phyloP scores from a whole-genome alignment of 1,140 invertebrate species.

The Lysiphlebus fabarum region DNA sequence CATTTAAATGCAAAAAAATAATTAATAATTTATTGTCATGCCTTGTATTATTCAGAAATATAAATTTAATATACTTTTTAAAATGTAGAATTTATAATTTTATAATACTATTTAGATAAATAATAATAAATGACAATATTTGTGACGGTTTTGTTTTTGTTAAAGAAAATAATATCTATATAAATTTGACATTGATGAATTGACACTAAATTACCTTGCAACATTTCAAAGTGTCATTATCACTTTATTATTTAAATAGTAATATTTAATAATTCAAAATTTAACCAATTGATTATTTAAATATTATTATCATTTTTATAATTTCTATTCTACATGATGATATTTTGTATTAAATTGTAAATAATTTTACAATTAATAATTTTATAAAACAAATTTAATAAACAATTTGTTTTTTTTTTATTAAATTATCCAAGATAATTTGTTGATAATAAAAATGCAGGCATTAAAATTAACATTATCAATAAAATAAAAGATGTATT shows the following conservation, averaged over 20 bases:
- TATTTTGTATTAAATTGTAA: conserved; percentile 46
- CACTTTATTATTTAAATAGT: conserved; percentile 56
- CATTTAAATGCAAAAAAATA: no score
- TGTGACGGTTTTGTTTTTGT: no score
- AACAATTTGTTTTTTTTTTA: conserved; percentile 28
- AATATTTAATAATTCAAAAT: conserved; percentile 57
- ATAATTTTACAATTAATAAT: conserved; percentile 49
- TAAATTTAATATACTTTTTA: no score
- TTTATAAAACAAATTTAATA: conserved; percentile 45
- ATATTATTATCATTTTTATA: conserved; percentile 28
- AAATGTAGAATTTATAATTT: no score
- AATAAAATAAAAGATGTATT: no score
- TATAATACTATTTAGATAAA: no score
- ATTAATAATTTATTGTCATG: no score
- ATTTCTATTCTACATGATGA: conserved; percentile 52
- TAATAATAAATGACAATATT: no score
- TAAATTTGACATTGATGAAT: conserved; percentile 34
- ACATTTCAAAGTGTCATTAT: conserved; percentile 46
- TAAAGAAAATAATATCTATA: conserved; percentile 5
- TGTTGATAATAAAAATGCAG: no score
- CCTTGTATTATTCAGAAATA: no score
- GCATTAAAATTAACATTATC: no score
- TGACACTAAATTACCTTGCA: conserved; percentile 30
- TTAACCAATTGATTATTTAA: conserved; percentile 43
- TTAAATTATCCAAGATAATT: no score